These are phyloP conservation scores for Leucophenga maculata DNA, from an alignment of 2,888 invertebrate genomes.

Conservation along the genomic window DNA sequence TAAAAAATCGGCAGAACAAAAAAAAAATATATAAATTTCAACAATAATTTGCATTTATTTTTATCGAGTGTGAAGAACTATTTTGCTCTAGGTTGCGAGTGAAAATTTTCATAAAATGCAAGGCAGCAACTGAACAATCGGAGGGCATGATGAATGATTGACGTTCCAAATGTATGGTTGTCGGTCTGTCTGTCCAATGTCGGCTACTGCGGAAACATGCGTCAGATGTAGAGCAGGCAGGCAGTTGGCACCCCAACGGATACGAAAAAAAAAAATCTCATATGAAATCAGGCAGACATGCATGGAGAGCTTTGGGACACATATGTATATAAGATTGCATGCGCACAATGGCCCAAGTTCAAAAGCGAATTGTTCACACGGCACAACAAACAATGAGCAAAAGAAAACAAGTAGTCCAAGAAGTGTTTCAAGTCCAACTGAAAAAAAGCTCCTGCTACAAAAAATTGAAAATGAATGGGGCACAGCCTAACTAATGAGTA, in stretches of 20 bases:
- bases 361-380: not conserved
- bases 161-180: not conserved
- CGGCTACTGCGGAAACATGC: constrained; percentile 28
- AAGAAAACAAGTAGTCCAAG: constrained; percentile 6
- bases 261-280: too few relatives aligned
- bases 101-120: too few relatives aligned
- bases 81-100: not conserved
- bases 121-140: too few relatives aligned
- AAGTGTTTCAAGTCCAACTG: not conserved
- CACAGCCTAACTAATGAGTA: constrained; percentile 4
- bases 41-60: constrained; percentile 26
- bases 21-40: constrained; percentile 12
- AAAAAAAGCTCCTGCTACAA: not conserved
- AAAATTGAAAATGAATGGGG: not conserved
- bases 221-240: constrained; percentile 4
- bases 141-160: too few relatives aligned
- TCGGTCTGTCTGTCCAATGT: not conserved
- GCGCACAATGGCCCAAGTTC: not conserved
- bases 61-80: constrained; percentile 3
- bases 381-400: not conserved
- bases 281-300: too few relatives aligned
- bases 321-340: constrained; percentile 1
- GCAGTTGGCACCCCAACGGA: too few relatives aligned
- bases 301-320: too few relatives aligned
- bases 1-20: constrained; percentile 9